A percentile compares a stretch with the other conserved stretches of the same genome.
phyloP scores from a whole-genome alignment of 2,888 invertebrate species.

The Catocala sponsa region DNA sequence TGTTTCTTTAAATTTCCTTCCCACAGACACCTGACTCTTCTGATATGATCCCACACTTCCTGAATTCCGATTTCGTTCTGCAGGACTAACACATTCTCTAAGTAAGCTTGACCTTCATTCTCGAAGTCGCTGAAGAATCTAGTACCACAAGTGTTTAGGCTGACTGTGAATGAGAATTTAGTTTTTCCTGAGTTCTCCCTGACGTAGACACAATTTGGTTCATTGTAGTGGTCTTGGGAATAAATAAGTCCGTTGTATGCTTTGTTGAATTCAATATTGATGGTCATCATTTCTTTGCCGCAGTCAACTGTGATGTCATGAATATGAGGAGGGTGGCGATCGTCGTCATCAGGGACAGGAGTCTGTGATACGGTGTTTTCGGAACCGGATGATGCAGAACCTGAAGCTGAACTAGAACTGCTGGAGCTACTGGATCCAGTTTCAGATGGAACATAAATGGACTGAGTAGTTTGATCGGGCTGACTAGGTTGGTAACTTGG shows the following conservation, averaged over 20 bases:
- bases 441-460: slow-evolving; percentile 27
- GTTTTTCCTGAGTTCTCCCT: slow-evolving; percentile 90
- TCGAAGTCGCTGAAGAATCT: slow-evolving; percentile 93
- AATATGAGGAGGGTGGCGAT: slow-evolving; percentile 92
- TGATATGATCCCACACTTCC: slow-evolving; percentile 93
- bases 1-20: slow-evolving; percentile 93
- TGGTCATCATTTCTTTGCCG: slow-evolving; percentile 94
- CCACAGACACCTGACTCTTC: slow-evolving; percentile 93
- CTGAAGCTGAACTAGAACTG: slow-evolving; percentile 23
- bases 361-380: slow-evolving; percentile 42
- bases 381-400: slow-evolving; percentile 23
- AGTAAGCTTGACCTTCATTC: slow-evolving; percentile 92
- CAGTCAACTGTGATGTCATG: slow-evolving; percentile 93
- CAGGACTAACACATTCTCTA: slow-evolving; percentile 93
- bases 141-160: slow-evolving; percentile 92
- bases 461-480: slow-evolving; percentile 41
- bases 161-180: slow-evolving; percentile 92
- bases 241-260: slow-evolving; percentile 93
- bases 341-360: slow-evolving; percentile 75
- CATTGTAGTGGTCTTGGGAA: slow-evolving; percentile 92
- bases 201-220: slow-evolving; percentile 92
- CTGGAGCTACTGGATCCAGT: slow-evolving; percentile 15
- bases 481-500: slow-evolving; percentile 54
- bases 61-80: slow-evolving; percentile 93
- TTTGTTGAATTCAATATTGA: slow-evolving; percentile 93